Evolutionary conservation across 2,888 invertebrate genomes (phyloP).

Genomic region (Aleiodes leptofemur): DNA sequence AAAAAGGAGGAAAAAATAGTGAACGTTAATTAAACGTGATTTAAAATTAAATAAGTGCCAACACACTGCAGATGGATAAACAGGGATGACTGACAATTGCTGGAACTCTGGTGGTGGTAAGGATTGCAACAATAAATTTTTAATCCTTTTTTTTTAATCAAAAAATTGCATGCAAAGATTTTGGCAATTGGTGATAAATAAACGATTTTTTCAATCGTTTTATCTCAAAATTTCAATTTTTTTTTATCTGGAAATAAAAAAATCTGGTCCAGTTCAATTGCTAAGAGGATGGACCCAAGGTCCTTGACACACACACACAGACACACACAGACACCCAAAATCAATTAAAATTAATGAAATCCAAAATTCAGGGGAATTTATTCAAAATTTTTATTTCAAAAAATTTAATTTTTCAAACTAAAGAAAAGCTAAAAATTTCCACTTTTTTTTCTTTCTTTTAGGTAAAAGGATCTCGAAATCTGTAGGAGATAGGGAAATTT

Average conservation of each 20-base stretch:
- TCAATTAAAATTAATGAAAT: no score
- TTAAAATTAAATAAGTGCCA: slow-evolving; percentile 62
- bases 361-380: no score
- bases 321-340: no score
- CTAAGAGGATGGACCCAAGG: no score
- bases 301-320: no score
- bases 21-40: slow-evolving; percentile 14
- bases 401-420: no score
- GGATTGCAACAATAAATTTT: slow-evolving; percentile 62
- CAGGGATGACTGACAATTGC: slow-evolving; percentile 89
- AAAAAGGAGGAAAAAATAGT: neutral
- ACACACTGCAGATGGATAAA: slow-evolving; percentile 73
- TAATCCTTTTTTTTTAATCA: slow-evolving; percentile 20
- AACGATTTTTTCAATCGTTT: neutral
- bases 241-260: slow-evolving; percentile 23
- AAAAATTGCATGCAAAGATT: neutral
- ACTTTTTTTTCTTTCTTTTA: no score
- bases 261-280: neutral
- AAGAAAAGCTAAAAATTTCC: no score
- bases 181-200: neutral
- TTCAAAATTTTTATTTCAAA: no score
- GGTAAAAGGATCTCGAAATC: no score
- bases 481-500: no score
- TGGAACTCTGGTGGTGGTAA: slow-evolving; percentile 87
- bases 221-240: neutral